Base-by-base conservation (phyloP, 1,140 invertebrate genomes). In the Akabosia matsudoensis region DNA sequence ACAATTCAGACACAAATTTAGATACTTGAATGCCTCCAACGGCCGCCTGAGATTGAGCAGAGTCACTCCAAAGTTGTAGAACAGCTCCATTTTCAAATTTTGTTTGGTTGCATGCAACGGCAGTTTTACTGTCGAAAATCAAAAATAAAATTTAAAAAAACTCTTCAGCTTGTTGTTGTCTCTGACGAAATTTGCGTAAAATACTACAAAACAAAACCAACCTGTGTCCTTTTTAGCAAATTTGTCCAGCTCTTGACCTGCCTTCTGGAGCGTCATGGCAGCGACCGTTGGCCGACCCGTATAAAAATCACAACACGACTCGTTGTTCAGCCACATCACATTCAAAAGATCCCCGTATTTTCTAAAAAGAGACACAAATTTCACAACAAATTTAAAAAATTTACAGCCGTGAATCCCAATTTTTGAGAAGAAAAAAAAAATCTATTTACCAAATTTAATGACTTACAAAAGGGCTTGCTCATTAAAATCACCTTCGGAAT, bases 41-140 rank as follows among this genome's bases (percentile, higher is more conserved):
- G 93, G 88, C 81, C 93, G 90, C 56, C 91, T 90, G 51, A 92
- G 89, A 82, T 95, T 91, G 28, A 98, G 86, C 77, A 96, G 86
- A 70, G 93, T 89, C 33, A 97, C 88, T 14, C 96, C 97, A 80
- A 97, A 88, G 86, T 97, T 98, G 83, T 96, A 97, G 83, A 97
- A 89, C 74, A 97, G 88, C 83, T 96, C 90, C 76, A 92, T 91
- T 82, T 91, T 89, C 77, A 90, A 90, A 78, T 89, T 90, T 22
- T 86, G 86, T 33, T 88, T 88, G 37, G 90, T 84, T 24, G 87
- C 86, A 76, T 89, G 88, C 18, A 92, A 81, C 2, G 90, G 87
- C 78, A 87, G 85, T 54, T 85, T 84, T 52, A 85, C 74, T 70
- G 73, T n/a, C n/a, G 71, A 79, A 72, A 76, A 71, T 45, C 18